Percentiles rank a stretch among this genome's conserved stretches.
Conservation (phyloP, 1,140 invertebrate genomes). For the Melitaea cinxia region DNA sequence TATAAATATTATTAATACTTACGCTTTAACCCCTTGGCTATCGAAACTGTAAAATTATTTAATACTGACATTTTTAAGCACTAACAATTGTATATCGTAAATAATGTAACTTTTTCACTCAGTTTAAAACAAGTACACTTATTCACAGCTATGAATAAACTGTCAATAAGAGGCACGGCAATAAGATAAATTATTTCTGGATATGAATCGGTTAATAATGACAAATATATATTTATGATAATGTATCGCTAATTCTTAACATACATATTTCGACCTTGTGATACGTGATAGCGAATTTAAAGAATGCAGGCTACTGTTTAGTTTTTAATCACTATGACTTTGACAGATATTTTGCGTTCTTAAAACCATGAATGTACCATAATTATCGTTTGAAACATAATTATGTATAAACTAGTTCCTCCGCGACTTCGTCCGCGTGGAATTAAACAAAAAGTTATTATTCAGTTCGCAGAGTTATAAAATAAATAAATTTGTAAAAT, state of each 20-base stretch:
- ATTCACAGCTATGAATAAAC: conserved; percentile 31
- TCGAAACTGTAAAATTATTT: conserved; percentile 66
- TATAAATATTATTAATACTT: conserved; percentile 44
- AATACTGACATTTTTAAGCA: conserved; percentile 57
- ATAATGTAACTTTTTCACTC: conserved; percentile 25
- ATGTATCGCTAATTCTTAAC: conserved; percentile 6
- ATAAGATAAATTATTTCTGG: conserved; percentile 11
- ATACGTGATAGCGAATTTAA: conserved; percentile 20
- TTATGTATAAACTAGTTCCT: no score
- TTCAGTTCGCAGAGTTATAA: no score
- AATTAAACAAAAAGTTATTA: no score
- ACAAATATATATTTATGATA: conserved; percentile 1
- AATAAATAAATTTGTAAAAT: no score
- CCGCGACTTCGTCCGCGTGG: no score
- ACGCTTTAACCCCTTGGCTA: conserved; percentile 62
- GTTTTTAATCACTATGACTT: not conserved
- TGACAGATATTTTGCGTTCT: conserved; percentile 11
- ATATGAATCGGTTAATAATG: conserved; percentile 12
- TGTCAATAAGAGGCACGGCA: conserved; percentile 23
- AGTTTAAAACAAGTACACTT: conserved; percentile 1
- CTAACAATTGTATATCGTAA: conserved; percentile 20
- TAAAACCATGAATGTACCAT: not conserved
- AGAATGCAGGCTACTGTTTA: not conserved
- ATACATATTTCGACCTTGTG: conserved; percentile 13
- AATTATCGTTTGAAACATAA: no score